phyloP scores from a whole-genome alignment of 2,888 invertebrate species.

The Ctenicera cuprea region DNA sequence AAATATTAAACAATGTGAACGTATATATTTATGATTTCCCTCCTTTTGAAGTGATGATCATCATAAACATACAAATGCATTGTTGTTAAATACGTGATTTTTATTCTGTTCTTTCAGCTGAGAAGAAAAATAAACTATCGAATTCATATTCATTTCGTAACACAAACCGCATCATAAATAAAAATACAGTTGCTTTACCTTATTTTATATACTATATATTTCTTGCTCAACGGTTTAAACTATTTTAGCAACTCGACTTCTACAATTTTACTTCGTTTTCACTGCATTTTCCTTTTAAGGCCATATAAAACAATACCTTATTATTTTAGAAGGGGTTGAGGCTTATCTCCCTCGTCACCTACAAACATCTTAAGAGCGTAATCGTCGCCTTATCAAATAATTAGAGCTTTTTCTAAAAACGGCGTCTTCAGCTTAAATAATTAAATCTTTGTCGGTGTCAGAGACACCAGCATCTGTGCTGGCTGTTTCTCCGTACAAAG shows the following conservation, averaged over 20 bases:
- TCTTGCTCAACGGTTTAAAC: no score
- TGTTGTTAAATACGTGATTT: no score
- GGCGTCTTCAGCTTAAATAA: conserved; percentile 31
- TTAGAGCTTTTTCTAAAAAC: conserved; percentile 29
- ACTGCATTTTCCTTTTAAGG: background rate
- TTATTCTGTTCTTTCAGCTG: no score
- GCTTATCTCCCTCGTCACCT: conserved; percentile 22
- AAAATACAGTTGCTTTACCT: no score
- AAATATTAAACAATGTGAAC: no score
- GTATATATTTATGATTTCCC: no score
- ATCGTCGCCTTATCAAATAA: conserved; percentile 24
- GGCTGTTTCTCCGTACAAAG: conserved; percentile 45
- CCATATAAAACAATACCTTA: conserved; percentile 1
- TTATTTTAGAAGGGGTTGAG: conserved; percentile 7
- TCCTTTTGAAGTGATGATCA: no score
- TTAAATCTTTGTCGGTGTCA: conserved; percentile 49
- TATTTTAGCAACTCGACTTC: background rate
- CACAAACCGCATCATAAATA: no score
- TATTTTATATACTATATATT: no score
- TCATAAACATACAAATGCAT: no score
- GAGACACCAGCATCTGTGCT: conserved; percentile 41
- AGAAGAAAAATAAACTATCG: no score
- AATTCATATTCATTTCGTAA: no score
- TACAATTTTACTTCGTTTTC: background rate
- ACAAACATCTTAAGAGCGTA: conserved; percentile 27